Evolutionary conservation across 2,797 vertebrate genomes (phyloP), one percentile per base, ranked within the genome.

Genomic region (Varecia variegata): DNA sequence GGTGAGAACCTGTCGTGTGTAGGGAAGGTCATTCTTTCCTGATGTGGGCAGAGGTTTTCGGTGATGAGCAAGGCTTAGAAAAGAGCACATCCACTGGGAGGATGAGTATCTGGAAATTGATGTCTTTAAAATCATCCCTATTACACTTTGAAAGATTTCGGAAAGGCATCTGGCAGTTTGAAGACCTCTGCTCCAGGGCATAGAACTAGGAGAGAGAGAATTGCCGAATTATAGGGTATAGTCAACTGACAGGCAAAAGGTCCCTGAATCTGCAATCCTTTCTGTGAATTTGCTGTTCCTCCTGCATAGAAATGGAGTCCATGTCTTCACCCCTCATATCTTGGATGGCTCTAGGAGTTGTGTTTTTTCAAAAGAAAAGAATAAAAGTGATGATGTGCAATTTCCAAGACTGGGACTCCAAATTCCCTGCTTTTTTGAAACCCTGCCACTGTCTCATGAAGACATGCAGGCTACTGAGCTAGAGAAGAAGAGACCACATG

Each of bases 1-100:
- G 4, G 21, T 3, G 17, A 52, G 27, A 43, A 5, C 0, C 0
- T 35, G 17, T n/a, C 35, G 7, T 1, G 27, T 2, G 9, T 5
- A 15, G 15, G 0, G 30, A 54, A 65, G 35, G 38, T 0, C 23
- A 38, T 38, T 8, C 0, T 12, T 73, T n/a, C 25, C 3, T 45
- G 7, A 45, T 17, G 18, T 0, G 23, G 15, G 1, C 43, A 18
- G 1, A 38, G 1, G 32, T 11, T 52, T 60, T 32, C 12, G 54
- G 45, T 47, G 79, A 32, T 7, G 9, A 38, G 6, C 32, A 45
- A 56, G 25, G 12, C 58, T 56, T 20, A 35, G 38, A 10, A 40
- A 71, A 70, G 14, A 80, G 12, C 27, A 67, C 17, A 13, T 21
- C 12, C 13, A 0, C 25, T 3, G 8, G 54, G 30, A 11, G 3